Base-by-base conservation (phyloP, 1,140 invertebrate genomes). In the Zaprionus capensis region DNA sequence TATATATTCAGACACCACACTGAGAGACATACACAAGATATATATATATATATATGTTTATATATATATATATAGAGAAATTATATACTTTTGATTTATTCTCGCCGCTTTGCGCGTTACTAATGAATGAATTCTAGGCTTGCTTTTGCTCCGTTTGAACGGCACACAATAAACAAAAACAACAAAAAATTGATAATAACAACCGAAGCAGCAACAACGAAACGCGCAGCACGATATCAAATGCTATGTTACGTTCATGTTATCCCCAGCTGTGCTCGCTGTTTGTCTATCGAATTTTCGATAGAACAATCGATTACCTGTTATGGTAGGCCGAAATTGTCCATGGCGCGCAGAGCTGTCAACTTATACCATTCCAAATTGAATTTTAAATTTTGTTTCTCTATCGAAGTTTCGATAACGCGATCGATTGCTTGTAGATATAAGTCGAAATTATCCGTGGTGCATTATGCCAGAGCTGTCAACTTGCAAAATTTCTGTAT, bases 111-210 rank as follows among this genome's bases (percentile, higher is more conserved):
- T 57, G 28, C 38, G 66, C 31, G 49, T 53, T 12, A 22, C 51
- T 31, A 38, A 12, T 69, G 28, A 9, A 28, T 5, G 34, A 56
- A 24, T 14, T 53, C 9, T 56, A 53, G 6, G 63, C 24, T 24
- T 20, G 44, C 20, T 26, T 53, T 65, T 38, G 53, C 20, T 64
- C 5, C 55, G 68, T 65, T 76, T 36, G 28, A 58, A 71, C 67
- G 41, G 61, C 61, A 44, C 66, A 56, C 55, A 55, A 53, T 71
- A 75, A 76, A 76, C 73, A 71, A 76, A 71, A 76, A 76, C 68
- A 76, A 71, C 22, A 59, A 76, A 76, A 69, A 70, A 56, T 58
- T 71, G 53, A 64, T 75, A 75, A 75, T 71, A 75, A 70, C 66
- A 74, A 70, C 53, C 59, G 53, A 64, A 26, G 44, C 34, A 71